Evolutionary conservation across 2,888 invertebrate genomes (phyloP).

Genomic region (Notodonta ziczac): DNA sequence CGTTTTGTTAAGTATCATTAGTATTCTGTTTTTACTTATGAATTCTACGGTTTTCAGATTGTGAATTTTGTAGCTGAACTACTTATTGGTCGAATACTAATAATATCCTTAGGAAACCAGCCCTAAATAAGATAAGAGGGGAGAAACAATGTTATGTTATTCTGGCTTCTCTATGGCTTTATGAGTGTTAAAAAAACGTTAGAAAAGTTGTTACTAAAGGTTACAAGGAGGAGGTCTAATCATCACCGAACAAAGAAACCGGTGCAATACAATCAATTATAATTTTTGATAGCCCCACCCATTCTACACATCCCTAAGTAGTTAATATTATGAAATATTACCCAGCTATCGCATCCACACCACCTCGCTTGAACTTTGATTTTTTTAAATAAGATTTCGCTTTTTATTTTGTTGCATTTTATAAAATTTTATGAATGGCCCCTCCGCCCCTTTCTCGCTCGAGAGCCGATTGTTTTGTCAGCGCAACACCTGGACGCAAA

Average conservation of each 20-base stretch:
- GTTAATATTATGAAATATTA: conserved; percentile 82
- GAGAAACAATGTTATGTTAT: too few species aligned
- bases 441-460: conserved; percentile 75
- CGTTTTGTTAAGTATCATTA: background rate
- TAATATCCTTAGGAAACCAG: too few species aligned
- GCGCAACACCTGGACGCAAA: conserved; percentile 80
- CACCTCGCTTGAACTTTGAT: conserved; percentile 44
- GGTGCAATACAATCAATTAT: conserved; percentile 69
- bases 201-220: conserved; percentile 18
- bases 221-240: conserved; percentile 40
- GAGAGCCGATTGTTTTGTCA: conserved; percentile 83
- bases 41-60: too few species aligned
- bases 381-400: conserved; percentile 60
- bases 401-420: conserved; percentile 74
- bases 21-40: background rate
- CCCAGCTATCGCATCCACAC: conserved; percentile 61
- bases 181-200: background rate
- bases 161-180: too few species aligned
- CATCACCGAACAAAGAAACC: conserved; percentile 43
- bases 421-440: conserved; percentile 73
- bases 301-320: conserved; percentile 75
- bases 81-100: too few species aligned
- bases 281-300: conserved; percentile 68
- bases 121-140: too few species aligned
- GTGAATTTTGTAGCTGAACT: too few species aligned